Base-by-base conservation (phyloP, 1,140 invertebrate species). In the Drosophila sechellia region DNA sequence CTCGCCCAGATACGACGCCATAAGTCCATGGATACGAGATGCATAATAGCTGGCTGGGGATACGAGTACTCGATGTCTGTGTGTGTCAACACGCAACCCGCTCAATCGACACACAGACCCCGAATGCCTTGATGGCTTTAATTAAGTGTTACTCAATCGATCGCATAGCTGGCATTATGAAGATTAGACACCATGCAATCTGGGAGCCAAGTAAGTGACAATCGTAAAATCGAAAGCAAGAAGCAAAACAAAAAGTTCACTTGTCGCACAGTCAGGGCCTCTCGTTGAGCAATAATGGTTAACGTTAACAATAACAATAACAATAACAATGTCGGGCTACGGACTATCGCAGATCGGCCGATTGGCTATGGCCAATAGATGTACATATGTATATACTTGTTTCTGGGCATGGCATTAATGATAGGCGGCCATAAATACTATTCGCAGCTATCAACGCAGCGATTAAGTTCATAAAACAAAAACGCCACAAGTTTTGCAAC, bases 391-490 rank as follows among this genome's bases (percentile, higher is more conserved):
- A 17, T 70, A 70, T 70, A 70, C 68, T 70, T 70, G 68, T 70
- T 70, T 57, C 68, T 70, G 68, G 43, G 68, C 68, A 70, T 64
- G 71, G 70, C 48, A 48, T 48, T 58, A 75, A 58, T 74, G 72
- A 75, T 75, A 58, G 72, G 39, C 40, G 52, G 22, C 35, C 71
- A 66, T 75, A 75, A 75, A 75, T 75, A 75, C 72, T 75, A 66
- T 75, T 75, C 61, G 71, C 53, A 64, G 70, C 59, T 73, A 84
- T 84, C 81, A 63, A 50, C 40, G 31, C 39, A 60, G 58, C 68
- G 79, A 79, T 83, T 83, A 83, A 65, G 69, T 65, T 68, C 60
- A 84, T 83, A 81, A 80, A 76, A 80, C 77, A 63, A 78, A 73
- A 60, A 69, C 52, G 56, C 39, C 68, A 71, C 65, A 75, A 54